Evolutionary conservation across 2,797 vertebrate species (phyloP).

Genomic region (Tokudaia tokunoshimensis): DNA sequence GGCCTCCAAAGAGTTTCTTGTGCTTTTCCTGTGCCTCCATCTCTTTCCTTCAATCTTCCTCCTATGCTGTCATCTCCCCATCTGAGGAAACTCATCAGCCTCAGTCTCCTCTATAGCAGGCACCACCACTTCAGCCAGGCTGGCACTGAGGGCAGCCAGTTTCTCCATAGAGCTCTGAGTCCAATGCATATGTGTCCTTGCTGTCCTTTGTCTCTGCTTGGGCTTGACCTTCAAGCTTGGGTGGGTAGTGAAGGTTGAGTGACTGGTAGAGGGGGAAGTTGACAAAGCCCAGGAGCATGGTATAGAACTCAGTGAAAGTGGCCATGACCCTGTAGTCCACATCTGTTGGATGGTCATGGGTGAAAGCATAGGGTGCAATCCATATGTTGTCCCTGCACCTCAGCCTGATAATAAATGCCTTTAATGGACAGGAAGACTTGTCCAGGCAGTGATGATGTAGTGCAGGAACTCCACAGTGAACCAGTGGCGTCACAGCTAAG

Average conservation of each 20-base stretch:
- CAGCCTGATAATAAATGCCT: slow-evolving; percentile 98
- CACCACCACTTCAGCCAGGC: slow-evolving; percentile 92
- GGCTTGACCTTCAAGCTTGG: slow-evolving; percentile 93
- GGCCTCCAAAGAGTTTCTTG: slow-evolving; percentile 94
- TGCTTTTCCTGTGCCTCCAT: slow-evolving; percentile 91
- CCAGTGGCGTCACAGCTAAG: slow-evolving; percentile 94
- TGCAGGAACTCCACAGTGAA: slow-evolving; percentile 97
- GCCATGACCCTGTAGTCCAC: slow-evolving; percentile 99
- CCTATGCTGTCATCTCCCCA: slow-evolving; percentile 91
- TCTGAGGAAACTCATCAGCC: slow-evolving; percentile 95
- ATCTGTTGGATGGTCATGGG: slow-evolving; percentile 97
- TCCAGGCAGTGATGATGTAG: slow-evolving; percentile 91
- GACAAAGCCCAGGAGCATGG: slow-evolving; percentile 95
- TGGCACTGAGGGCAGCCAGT: slow-evolving; percentile 94
- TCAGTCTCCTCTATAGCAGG: slow-evolving; percentile 91
- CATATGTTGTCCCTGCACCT: slow-evolving; percentile 97
- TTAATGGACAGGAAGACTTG: slow-evolving; percentile 92
- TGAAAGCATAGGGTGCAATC: slow-evolving; percentile 96
- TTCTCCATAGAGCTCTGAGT: slow-evolving; percentile 97
- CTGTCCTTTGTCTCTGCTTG: slow-evolving; percentile 82
- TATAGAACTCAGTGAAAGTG: slow-evolving; percentile 98
- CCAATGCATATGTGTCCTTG: slow-evolving; percentile 94
- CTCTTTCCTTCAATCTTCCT: slow-evolving; percentile 91
- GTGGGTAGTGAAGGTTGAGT: slow-evolving; percentile 96
- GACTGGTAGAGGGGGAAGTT: slow-evolving; percentile 98